Conservation (phyloP, 2,888 invertebrate species). For the Platerodrilus igneus region DNA sequence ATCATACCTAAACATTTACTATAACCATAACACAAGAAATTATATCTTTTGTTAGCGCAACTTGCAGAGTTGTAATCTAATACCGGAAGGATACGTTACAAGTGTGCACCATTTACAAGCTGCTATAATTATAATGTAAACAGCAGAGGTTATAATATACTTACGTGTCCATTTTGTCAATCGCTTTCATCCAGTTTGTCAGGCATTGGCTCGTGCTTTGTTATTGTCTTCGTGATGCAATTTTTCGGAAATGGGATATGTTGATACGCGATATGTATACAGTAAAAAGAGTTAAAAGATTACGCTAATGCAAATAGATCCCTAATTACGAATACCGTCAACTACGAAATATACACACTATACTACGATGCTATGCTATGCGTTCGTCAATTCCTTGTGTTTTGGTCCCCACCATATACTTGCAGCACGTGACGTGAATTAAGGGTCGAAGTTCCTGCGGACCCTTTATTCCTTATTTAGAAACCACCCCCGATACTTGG, state of each 20-base stretch:
- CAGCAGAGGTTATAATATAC: too few relatives aligned
- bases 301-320: constrained; percentile 6
- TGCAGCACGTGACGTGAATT: constrained; percentile 25
- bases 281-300: constrained; percentile 13
- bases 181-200: too few relatives aligned
- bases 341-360: constrained; percentile 15
- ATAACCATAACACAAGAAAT: constrained; percentile 4
- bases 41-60: constrained; percentile 1
- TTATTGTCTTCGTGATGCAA: too few relatives aligned
- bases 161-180: too few relatives aligned
- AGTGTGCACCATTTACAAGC: too few relatives aligned
- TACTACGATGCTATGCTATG: constrained; percentile 27
- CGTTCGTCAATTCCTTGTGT: constrained; percentile 29
- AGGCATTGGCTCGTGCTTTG: too few relatives aligned
- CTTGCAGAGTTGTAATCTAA: too few relatives aligned
- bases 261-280: too few relatives aligned
- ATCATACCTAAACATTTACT: constrained; percentile 15
- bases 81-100: too few relatives aligned
- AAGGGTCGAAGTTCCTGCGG: constrained; percentile 17
- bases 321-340: constrained; percentile 9
- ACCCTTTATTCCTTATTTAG: constrained; percentile 14
- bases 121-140: too few relatives aligned
- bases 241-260: too few relatives aligned
- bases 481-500: constrained; percentile 18
- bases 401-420: constrained; percentile 28